phyloP scores from a whole-genome alignment of 2,113 vertebrate genomes.

The Thinocorus orbignyianus region DNA sequence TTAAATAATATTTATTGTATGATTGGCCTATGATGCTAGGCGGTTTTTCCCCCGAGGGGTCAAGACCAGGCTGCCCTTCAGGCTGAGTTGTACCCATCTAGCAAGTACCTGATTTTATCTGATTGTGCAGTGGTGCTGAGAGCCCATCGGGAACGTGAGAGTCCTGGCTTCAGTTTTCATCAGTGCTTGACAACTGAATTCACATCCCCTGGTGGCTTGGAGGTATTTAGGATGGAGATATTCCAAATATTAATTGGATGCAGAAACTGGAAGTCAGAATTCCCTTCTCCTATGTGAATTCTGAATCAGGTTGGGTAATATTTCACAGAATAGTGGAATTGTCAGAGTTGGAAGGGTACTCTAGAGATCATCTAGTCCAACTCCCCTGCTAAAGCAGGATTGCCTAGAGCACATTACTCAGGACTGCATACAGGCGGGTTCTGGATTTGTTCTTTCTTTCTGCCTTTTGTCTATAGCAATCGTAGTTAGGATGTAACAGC shows the following conservation, averaged over 20 bases:
- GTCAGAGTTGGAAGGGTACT: too few species aligned
- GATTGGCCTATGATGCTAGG: neutral
- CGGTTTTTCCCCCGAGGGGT: neutral
- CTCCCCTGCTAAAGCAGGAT: too few species aligned
- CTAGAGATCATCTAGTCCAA: too few species aligned
- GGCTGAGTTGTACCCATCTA: neutral
- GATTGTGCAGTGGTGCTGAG: neutral
- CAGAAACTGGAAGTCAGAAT: constrained; percentile 1
- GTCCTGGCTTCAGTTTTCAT: neutral
- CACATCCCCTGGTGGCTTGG: neutral
- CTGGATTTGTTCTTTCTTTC: neutral
- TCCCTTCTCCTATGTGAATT: neutral
- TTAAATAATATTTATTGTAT: neutral
- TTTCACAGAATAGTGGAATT: too few species aligned
- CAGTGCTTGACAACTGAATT: neutral
- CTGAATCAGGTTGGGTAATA: neutral
- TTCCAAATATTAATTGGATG: constrained; percentile 15
- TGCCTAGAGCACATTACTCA: too few species aligned
- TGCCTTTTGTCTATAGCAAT: neutral
- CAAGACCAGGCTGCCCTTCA: neutral
- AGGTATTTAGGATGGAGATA: neutral
- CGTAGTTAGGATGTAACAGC: neutral
- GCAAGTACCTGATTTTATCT: neutral
- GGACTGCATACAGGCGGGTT: too few species aligned
- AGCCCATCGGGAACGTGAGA: neutral